Conservation (phyloP, 2,888 invertebrate genomes). For the Calameuta idolon region DNA sequence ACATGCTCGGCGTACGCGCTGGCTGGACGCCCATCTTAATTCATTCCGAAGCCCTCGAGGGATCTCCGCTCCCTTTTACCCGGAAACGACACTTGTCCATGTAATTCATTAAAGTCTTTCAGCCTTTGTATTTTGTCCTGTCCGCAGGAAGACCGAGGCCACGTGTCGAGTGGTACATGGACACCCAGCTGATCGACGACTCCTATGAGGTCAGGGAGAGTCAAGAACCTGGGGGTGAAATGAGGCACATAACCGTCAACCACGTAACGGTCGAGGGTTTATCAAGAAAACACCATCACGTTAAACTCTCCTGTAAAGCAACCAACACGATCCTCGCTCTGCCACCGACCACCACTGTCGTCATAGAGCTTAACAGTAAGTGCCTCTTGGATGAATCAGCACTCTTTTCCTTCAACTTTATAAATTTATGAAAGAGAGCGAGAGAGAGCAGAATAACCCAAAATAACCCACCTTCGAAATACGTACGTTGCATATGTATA, state of each 20-base stretch:
- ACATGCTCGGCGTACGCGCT: too few relatives aligned
- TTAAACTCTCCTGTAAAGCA: slow-evolving; percentile 88
- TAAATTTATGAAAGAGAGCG: too few relatives aligned
- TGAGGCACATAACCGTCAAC: slow-evolving; percentile 82
- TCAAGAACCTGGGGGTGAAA: slow-evolving; percentile 45
- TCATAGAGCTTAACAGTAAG: slow-evolving; percentile 89
- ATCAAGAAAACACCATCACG: slow-evolving; percentile 85
- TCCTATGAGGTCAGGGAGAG: slow-evolving; percentile 77
- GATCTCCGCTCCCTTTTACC: too few relatives aligned
- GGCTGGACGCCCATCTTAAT: too few relatives aligned
- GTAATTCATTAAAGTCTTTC: too few relatives aligned
- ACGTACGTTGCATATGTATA: too few relatives aligned
- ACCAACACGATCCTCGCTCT: slow-evolving; percentile 86
- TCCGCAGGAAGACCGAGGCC: slow-evolving; percentile 79
- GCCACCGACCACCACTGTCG: slow-evolving; percentile 83
- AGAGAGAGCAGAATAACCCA: background rate
- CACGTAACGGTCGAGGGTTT: slow-evolving; percentile 84
- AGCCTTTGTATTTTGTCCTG: background rate
- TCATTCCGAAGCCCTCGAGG: too few relatives aligned
- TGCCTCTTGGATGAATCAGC: slow-evolving; percentile 49
- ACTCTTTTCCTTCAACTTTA: background rate
- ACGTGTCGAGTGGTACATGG: slow-evolving; percentile 85
- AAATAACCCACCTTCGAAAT: too few relatives aligned
- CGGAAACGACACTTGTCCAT: too few relatives aligned
- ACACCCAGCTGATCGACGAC: slow-evolving; percentile 85